These are phyloP conservation scores for Microhierax caerulescens DNA, from an alignment of 2,797 vertebrate species.

Conservation along the genomic window DNA sequence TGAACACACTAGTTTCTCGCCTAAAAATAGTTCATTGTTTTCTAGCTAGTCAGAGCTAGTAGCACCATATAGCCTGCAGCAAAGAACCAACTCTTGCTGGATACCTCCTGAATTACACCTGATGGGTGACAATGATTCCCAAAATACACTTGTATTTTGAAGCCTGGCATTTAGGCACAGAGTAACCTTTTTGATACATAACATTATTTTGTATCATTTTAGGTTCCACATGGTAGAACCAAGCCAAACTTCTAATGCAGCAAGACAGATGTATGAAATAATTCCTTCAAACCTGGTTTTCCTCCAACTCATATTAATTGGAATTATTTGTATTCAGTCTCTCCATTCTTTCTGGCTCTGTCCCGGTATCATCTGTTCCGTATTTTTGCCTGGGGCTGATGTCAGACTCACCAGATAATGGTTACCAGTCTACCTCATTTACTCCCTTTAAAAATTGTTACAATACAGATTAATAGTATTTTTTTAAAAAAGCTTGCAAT, in stretches of 20 bases:
- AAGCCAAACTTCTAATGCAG: neutral
- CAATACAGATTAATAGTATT: neutral
- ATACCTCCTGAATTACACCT: neutral
- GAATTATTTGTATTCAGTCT: constrained; percentile 15
- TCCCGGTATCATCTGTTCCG: neutral
- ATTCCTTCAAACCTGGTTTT: neutral
- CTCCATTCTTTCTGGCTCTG: constrained; percentile 11
- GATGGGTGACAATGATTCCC: neutral
- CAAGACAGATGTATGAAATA: neutral
- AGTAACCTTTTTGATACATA: neutral
- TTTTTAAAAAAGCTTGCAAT: neutral
- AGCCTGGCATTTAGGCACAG: neutral
- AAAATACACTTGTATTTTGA: neutral
- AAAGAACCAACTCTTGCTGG: neutral
- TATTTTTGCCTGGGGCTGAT: constrained; percentile 5
- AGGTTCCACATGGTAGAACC: neutral
- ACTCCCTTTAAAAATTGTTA: neutral
- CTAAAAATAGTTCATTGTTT: neutral
- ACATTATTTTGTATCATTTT: neutral
- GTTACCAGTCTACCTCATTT: neutral
- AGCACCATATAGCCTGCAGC: neutral
- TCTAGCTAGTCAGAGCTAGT: neutral
- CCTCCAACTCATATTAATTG: neutral
- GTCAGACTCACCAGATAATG: neutral
- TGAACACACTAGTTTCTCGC: accelerated